Base-by-base conservation (phyloP, 2,113 vertebrate species). In the Ivindomyrus marchei region DNA sequence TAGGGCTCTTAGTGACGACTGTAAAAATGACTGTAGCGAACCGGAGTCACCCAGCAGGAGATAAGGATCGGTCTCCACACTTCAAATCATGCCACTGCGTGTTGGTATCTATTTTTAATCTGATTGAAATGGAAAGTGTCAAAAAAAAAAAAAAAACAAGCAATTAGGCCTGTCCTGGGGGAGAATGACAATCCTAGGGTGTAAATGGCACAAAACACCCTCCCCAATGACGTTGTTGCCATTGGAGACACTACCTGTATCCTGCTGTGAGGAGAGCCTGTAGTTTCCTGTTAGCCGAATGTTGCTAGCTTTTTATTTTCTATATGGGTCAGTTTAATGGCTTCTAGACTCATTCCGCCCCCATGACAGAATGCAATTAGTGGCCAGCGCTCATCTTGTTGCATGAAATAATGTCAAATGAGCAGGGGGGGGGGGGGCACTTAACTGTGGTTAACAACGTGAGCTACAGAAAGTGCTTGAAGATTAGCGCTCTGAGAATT, bases 61-160 rank as follows among this genome's bases (percentile, higher is more conserved):
- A 53, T 53, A 11, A 36, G 24, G 50, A 39, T 87, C 85, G 7
- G 85, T n/a, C 85, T 19, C 85, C n/a, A 47, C 15, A 19, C 31
- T 47, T 19, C 49, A 31, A 27, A 56, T 87, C 85, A 19, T 87
- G 85, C n/a, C 85, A 87, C 17, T 19, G 36, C 50, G 5, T 87
- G 85, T 87, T 87, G 53, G 7, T 15, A 11, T 56, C 85, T 87
- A 87, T 87, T 87, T 50, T 56, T 87, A 87, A n/a, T 39, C 85
- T 87, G 83, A 53, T 56, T 50, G 50, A 53, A 87, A 87, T 39
- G 85, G 47, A 8, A 87, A 36, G 49, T 52, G 27, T 87, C 50
- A 36, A 36, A 31, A 27, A 3, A 87, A 31, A 87, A 31, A n/a
- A 13, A 53, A 50, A 52, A 31, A 87, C 47, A 17, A 53, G 46